A percentile compares a stretch with the other conserved stretches of the same genome.
Evolutionary conservation across 1,140 invertebrate genomes (phyloP).

Genomic region (Latrodectus geometricus): DNA sequence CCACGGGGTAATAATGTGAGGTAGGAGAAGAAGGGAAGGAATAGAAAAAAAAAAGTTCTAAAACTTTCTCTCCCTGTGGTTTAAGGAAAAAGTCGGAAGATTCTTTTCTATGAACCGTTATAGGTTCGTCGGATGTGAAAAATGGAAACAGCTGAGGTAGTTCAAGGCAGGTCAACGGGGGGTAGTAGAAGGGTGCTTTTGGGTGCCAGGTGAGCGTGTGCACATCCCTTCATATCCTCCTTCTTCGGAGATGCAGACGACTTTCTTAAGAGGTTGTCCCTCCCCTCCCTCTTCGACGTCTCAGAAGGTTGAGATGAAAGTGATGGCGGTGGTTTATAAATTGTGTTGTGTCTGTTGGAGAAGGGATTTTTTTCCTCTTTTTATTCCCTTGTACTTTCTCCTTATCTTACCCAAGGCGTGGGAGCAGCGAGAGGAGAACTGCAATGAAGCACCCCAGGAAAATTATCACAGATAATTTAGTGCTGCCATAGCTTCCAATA

Average conservation of each 20-base stretch:
- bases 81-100: conserved; percentile 47
- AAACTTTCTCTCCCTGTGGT: conserved; percentile 33
- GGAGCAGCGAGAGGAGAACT: no score
- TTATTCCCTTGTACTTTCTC: neutral
- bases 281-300: neutral
- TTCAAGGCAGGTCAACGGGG: conserved; percentile 54
- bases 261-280: conserved; percentile 20
- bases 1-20: conserved; percentile 40
- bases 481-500: no score
- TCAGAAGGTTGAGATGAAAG: neutral
- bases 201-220: conserved; percentile 50
- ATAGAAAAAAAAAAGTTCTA: conserved; percentile 27
- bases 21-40: neutral
- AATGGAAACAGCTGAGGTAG: conserved; percentile 54
- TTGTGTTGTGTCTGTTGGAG: neutral
- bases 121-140: conserved; percentile 42
- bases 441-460: no score
- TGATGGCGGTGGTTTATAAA: neutral
- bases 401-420: no score
- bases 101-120: conserved; percentile 43
- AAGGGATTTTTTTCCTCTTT: neutral
- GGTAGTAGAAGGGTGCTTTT: conserved; percentile 39
- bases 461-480: no score
- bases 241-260: conserved; percentile 8
- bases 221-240: conserved; percentile 10